Conservation (phyloP, 2,797 vertebrate genomes). For the Argyrosomus regius region DNA sequence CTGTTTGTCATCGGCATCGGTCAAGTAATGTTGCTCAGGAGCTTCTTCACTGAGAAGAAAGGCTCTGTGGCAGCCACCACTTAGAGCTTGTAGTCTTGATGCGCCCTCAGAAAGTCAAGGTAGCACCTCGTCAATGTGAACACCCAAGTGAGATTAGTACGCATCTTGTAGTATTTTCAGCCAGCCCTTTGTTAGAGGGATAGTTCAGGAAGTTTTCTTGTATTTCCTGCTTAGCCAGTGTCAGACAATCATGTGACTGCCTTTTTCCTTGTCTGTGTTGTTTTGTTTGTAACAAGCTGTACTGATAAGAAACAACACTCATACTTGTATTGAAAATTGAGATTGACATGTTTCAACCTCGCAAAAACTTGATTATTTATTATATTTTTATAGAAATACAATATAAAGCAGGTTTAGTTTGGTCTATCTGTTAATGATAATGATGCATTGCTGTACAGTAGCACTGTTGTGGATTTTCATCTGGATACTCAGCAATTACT, state of each 20-base stretch:
- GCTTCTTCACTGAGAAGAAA: constrained; percentile 91
- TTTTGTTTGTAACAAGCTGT: constrained; percentile 10
- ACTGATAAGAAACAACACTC: constrained; percentile 30
- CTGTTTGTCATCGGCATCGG: constrained; percentile 90
- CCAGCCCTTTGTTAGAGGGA: not conserved
- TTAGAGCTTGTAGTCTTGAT: constrained; percentile 57
- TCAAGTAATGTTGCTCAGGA: constrained; percentile 92
- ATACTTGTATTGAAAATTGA: constrained; percentile 31
- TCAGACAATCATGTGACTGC: constrained; percentile 13
- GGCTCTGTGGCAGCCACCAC: constrained; percentile 72
- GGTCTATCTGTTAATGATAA: not conserved
- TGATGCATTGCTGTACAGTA: not conserved
- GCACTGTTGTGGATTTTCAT: constrained; percentile 12
- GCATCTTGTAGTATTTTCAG: constrained; percentile 28
- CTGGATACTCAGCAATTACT: not conserved
- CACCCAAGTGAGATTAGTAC: not conserved
- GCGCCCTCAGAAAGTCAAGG: not conserved
- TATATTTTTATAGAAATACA: constrained; percentile 28
- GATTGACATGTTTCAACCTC: constrained; percentile 20
- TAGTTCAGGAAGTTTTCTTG: constrained; percentile 6
- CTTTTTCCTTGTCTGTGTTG: constrained; percentile 4
- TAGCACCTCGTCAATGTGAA: constrained; percentile 14
- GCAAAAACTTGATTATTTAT: constrained; percentile 45
- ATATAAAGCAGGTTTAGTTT: constrained; percentile 13
- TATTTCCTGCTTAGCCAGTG: not conserved